Evolutionary conservation across 2,113 vertebrate species (phyloP).

Genomic region (Pionites leucogaster): DNA sequence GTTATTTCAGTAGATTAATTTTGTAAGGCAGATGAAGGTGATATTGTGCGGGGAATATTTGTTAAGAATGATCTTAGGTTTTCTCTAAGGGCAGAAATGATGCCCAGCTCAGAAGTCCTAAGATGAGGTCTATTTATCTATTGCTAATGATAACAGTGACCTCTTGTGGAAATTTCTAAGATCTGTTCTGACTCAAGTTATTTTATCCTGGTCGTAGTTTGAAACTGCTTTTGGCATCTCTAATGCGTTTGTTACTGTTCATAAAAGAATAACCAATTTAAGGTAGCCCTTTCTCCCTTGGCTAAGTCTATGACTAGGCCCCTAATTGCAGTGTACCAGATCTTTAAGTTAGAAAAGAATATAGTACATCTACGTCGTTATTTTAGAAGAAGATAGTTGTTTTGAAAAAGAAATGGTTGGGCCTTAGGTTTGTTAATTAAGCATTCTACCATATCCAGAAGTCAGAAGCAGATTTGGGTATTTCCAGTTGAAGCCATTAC

Average conservation of each 20-base stretch:
- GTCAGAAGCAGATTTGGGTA: background rate
- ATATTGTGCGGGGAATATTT: background rate
- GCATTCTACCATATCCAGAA: background rate
- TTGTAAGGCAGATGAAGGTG: background rate
- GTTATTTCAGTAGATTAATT: background rate
- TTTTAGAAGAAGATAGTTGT: background rate
- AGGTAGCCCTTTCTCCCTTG: background rate
- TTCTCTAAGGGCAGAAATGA: background rate
- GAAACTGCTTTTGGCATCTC: background rate
- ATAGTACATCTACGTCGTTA: background rate
- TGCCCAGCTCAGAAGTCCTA: background rate
- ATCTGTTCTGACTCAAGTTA: background rate
- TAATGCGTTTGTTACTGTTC: background rate
- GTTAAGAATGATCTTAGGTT: background rate
- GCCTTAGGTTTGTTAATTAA: background rate
- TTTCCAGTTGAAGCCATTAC: background rate
- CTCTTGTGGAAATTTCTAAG: conserved; percentile 57
- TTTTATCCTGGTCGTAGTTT: background rate
- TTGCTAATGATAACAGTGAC: conserved; percentile 64
- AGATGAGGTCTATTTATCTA: background rate
- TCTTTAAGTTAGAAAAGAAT: background rate
- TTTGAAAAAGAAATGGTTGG: background rate
- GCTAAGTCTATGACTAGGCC: background rate
- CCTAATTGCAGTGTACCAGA: background rate
- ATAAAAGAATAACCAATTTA: background rate